Base-by-base conservation (phyloP, 2,888 invertebrate genomes). In the Phortica okadai region DNA sequence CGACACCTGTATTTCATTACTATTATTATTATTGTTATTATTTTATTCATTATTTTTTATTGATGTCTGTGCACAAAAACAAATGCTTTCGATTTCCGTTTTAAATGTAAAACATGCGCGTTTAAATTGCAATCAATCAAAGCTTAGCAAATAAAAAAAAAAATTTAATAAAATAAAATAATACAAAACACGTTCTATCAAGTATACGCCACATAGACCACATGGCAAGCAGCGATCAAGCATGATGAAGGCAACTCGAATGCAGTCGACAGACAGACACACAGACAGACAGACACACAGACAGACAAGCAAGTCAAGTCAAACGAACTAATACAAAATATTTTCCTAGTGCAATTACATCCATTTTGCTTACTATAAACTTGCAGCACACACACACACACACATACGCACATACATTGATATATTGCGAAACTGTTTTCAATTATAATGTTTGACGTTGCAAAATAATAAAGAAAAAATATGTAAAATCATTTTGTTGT, bases 141-240 rank as follows among this genome's bases (percentile, higher is more conserved):
- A 44, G 3, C 50, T 33, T 5, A 54, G n/a, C 6, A 10, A 54
- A 54, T 54, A 10, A 54, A 54, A 14, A 10, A 54, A 6, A 14
- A 10, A 54, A 54, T 14, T 2, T 3, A 2, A 54, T 6, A 54
- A 54, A n/a, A 14, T 54, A 54, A 54, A 10, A n/a, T 33, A 33
- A 33, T 33, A 33, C 33, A 33, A 33, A 33, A 33, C 14, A 4
- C 44, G 54, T 74, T 74, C 10, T 8, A 50, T 14, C 50, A 74
- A 50, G 67, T 67, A 74, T 74, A 74, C 74, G 74, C 66, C 66
- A 16, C 66, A 66, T 54, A 74, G 64, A 41, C 41, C 58, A 33
- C 64, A 50, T 50, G 25, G 72, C 16, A 33, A 62, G 62, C 25
- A n/a, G 6, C 21, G 21, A 11, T 25, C 25, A 11, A 6, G 62